Base-by-base conservation (phyloP, 2,888 invertebrate species). In the Geotrupes spiniger region DNA sequence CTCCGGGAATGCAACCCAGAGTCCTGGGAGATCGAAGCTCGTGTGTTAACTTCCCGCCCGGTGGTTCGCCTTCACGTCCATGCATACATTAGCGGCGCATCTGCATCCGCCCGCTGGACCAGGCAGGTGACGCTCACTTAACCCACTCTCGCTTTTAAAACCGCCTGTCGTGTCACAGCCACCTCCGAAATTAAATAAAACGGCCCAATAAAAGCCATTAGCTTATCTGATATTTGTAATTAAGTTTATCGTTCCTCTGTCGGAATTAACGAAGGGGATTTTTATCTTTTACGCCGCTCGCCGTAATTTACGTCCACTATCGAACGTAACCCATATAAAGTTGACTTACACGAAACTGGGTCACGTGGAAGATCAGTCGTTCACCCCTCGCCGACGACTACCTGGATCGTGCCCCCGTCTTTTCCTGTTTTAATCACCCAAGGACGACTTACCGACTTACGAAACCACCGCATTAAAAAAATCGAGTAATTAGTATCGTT, bases 161-260 rank as follows among this genome's bases (percentile, higher is more conserved):
- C 41, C 41, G 40, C 46, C 46, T 46, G 27, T 46, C 33, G n/a
- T 33, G 33, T 33, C 33, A 33, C 33, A 33, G 9, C 11, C 33
- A 33, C 33, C 33, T 33, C 27, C 33, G 27, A 46, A 46, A 39
- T 40, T 46, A 36, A 46, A 46, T 41, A 41, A 46, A 46, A 46
- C 36, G 40, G 41, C 16, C 36, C 46, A 46, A 46, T 46, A 49
- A 49, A 49, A 43, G 43, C 43, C 39, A 43, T 49, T 49, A 49
- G 42, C 43, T 49, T 49, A 49, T 49, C 39, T 39, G 43, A 49
- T 43, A 17, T 37, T 33, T 17, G 43, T 49, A 49, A 49, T 49
- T 39, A 39, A 37, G 38, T 49, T 43, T 49, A 48, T 48, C 47
- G 42, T 42, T 29, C 38, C 21, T 25, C 33, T 40, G 41, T 46